Evolutionary conservation across 2,888 invertebrate species (phyloP), one percentile per base, ranked within the genome.

Genomic region (Agrochola lota): DNA sequence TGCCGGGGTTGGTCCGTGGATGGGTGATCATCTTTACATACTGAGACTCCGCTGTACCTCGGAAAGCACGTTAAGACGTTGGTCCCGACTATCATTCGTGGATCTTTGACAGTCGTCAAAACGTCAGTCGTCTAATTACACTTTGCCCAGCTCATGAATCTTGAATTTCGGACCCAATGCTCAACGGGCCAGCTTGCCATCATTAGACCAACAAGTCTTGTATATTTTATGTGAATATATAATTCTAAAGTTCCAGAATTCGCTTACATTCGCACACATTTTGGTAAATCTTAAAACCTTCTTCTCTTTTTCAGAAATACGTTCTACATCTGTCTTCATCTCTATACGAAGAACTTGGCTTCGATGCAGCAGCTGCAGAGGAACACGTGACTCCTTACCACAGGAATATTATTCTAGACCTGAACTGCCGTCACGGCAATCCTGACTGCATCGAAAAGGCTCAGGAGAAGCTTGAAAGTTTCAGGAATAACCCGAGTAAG

Each of bases 401-500:
- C 83, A 93, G 96, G 59, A 96, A 94, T 85, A 96, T 95, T 66
- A 94, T 95, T 40, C 85, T 94, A 57, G 91, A 93, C 84, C 89
- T 95, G 72, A 95, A 96, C 90, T 96, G 96, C 76, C 93, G 94
- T 5, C 90, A 92, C 26, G 96, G 95, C 4, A 96, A 96, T 83
- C 77, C 91, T 20, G 81, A 90, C 43, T 96, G 96, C 72, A 90
- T 95, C 9, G 87, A 90, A 64, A 91, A 90, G 23, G 93, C 96
- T 0, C 91, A 93, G 8, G 87, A 90, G 7, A 87, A 95, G 5
- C 89, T 96, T 6, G 89, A 95, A 55, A 81, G 85, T 62, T 94
- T 94, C 75, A 94, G 93, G 35, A 91, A 93, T 35, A 93, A 97
- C 63, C 95, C 95, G 49, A 90, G 97, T 94, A 93, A 96, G 93